A percentile compares a stretch with the other conserved stretches of the same genome.
Conservation (phyloP, 1,140 invertebrate genomes). For the Orchesella cincta region DNA sequence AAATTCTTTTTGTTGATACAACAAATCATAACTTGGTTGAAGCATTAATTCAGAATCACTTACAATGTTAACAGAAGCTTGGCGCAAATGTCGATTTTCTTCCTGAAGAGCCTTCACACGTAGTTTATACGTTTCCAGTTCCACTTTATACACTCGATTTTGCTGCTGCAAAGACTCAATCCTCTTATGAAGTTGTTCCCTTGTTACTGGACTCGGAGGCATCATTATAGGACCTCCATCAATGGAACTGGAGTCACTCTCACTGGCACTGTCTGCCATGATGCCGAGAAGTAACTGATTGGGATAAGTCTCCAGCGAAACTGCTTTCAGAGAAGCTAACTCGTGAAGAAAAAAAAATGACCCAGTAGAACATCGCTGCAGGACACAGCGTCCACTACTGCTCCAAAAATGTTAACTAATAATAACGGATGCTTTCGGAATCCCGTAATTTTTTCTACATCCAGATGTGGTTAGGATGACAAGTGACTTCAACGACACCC, state of each 20-base stretch:
- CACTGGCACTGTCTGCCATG: conserved; percentile 80
- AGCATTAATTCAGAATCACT: too few relatives aligned
- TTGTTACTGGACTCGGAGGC: conserved; percentile 81
- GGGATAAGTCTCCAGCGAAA: not conserved
- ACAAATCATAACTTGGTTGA: too few relatives aligned
- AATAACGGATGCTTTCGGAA: too few relatives aligned
- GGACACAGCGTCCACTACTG: too few relatives aligned
- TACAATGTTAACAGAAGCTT: conserved; percentile 96
- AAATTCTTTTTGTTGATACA: too few relatives aligned
- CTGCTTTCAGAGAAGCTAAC: not conserved
- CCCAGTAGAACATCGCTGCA: too few relatives aligned
- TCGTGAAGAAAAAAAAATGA: too few relatives aligned
- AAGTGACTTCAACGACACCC: too few relatives aligned
- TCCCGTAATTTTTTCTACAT: too few relatives aligned
- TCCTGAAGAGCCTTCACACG: conserved; percentile 92
- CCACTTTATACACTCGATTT: conserved; percentile 93
- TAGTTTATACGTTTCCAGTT: conserved; percentile 93
- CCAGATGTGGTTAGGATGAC: too few relatives aligned
- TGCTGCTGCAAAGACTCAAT: conserved; percentile 96
- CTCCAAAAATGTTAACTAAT: too few relatives aligned
- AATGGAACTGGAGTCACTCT: conserved; percentile 87
- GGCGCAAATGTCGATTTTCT: conserved; percentile 87
- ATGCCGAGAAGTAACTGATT: not conserved
- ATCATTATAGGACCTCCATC: conserved; percentile 89
- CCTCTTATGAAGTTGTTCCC: conserved; percentile 90